Evolutionary conservation across 2,888 invertebrate genomes (phyloP), one percentile per base, ranked within the genome.

Genomic region (Endomychus coccineus): DNA sequence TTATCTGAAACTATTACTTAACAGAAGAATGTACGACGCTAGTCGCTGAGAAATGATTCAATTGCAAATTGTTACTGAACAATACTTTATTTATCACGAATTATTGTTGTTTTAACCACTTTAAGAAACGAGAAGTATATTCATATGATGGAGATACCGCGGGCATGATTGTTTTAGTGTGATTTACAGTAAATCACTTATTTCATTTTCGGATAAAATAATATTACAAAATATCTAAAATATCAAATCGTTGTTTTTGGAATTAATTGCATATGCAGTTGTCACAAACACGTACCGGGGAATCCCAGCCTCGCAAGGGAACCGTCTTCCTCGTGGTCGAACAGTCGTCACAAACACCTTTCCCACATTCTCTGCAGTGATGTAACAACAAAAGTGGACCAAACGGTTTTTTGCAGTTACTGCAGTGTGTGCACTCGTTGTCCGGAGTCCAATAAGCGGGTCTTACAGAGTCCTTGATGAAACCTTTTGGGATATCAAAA

Each of bases 401-500:
- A 58, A 87, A 86, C 14, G 64, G 61, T 16, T 64, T 58, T 15
- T 72, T 63, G 58, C 88, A 88, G 7, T 80, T 73, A 42, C 65
- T 68, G 58, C 88, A 88, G 35, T 66, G 62, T 12, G 68, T 70
- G 32, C 83, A 76, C 51, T 83, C 77, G 3, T 71, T 71, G 60
- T 88, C 87, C 1, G 86, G 83, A 17, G 79, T 74, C 88, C 88
- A 88, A 61, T 88, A 88, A 0, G 75, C 65, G 1, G 87, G 87
- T 22, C 85, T 69, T 3, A 79, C 83, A 3, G 78, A 72, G 46
- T 83, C 83, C 61, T 85, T 86, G 28, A 88, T 78, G 27, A 80
- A 58, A 77, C 83, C 80, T 64, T 80, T 77, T 2, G 86, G 83
- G 62, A 82, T 83, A 46, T 78, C 80, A 5, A 84, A 66, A 23